These are phyloP conservation scores for Andricus curvator DNA, from an alignment of 2,888 invertebrate genomes.

Conservation along the genomic window DNA sequence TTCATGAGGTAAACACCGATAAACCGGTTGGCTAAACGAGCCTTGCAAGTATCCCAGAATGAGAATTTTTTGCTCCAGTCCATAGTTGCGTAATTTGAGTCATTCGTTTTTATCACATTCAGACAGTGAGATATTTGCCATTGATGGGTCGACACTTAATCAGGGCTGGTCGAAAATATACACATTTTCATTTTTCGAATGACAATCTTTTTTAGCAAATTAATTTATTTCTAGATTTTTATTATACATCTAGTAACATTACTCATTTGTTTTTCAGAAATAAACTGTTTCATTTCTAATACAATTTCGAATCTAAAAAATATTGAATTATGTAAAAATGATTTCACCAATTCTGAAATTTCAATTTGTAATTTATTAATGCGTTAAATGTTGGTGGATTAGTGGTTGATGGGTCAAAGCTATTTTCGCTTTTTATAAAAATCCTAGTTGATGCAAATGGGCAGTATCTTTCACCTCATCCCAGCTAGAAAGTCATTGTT, in stretches of 20 bases:
- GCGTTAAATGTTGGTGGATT: neutral
- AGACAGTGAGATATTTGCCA: neutral
- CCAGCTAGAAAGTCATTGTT: conserved; percentile 38
- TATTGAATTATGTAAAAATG: too few species aligned
- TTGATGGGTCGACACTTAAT: neutral
- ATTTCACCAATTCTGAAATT: too few species aligned
- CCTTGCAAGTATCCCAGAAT: neutral
- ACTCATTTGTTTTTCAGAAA: too few species aligned
- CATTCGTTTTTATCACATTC: neutral
- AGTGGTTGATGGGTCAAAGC: conserved; percentile 3
- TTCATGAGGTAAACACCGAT: conserved; percentile 24
- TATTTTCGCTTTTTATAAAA: neutral
- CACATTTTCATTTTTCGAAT: neutral
- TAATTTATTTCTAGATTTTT: too few species aligned
- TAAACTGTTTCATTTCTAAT: too few species aligned
- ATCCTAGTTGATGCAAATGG: conserved; percentile 30
- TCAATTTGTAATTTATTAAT: too few species aligned
- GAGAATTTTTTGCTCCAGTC: neutral
- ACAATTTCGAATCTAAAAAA: too few species aligned
- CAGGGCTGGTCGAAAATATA: neutral
- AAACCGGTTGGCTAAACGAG: conserved; percentile 20
- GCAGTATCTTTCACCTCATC: conserved; percentile 7
- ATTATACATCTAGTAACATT: too few species aligned
- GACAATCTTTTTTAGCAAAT: too few species aligned
- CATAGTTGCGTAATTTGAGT: conserved; percentile 4